Percentiles rank a stretch among this genome's conserved stretches.
Conservation (phyloP, 2,888 invertebrate species). For the Pterostichus madidus region DNA sequence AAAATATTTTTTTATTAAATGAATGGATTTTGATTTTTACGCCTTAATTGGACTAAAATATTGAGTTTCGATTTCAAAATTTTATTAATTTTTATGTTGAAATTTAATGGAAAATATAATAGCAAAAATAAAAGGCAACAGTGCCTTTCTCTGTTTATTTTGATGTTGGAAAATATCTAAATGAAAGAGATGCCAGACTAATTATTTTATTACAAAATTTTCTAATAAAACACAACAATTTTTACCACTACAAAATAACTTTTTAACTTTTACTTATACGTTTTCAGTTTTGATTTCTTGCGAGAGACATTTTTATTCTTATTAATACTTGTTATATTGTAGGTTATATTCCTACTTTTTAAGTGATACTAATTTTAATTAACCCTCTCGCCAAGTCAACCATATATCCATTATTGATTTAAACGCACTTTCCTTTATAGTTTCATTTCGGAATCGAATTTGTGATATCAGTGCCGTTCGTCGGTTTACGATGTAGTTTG, state of each 20-base stretch:
- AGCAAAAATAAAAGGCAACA: conserved; percentile 12
- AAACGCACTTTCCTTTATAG: conserved; percentile 28
- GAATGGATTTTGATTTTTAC: not conserved
- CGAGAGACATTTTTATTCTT: conserved; percentile 17
- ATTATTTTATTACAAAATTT: conserved; percentile 31
- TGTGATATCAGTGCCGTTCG: conserved; percentile 60
- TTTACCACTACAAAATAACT: not conserved
- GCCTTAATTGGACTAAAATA: not conserved
- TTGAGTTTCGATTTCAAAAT: not conserved
- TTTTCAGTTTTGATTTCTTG: conserved; percentile 22
- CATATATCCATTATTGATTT: conserved; percentile 22
- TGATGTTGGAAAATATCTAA: conserved; percentile 4
- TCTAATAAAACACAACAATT: conserved; percentile 9
- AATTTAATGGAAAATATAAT: not conserved
- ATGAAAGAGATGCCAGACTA: conserved; percentile 26
- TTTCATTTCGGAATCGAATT: conserved; percentile 51
- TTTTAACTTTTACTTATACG: conserved; percentile 17
- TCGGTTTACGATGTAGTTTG: conserved; percentile 39
- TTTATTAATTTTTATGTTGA: conserved; percentile 7
- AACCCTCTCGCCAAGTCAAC: conserved; percentile 58
- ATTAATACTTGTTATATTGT: conserved; percentile 13
- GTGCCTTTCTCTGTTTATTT: conserved; percentile 29
- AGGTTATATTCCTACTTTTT: conserved; percentile 41
- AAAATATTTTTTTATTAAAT: conserved; percentile 15
- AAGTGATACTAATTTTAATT: conserved; percentile 66